Evolutionary conservation across 2,113 vertebrate genomes (phyloP), one percentile per base, ranked within the genome.

Genomic region (Tetraodon nigroviridis): DNA sequence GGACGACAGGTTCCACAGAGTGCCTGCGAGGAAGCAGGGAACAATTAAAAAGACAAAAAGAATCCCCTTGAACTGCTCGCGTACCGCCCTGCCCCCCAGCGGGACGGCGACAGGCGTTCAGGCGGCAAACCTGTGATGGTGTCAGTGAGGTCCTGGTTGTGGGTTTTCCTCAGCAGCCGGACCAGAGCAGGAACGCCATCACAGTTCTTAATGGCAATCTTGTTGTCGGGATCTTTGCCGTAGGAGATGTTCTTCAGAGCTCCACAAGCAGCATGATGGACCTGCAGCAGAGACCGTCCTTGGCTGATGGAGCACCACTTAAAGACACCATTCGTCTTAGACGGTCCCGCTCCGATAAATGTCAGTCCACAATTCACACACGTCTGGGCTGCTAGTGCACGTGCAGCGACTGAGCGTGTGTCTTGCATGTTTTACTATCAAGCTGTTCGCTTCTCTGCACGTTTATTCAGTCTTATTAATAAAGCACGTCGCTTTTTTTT

Each of bases 211-310:
- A 99, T 95, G 64, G 97, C 95, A 0, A 97, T 92, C 89, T 99
- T 99, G 81, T 98, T 98, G 67, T 99, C 96, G 32, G 85, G 76
- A 81, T 98, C 95, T 60, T 89, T 92, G 57, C 97, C 95, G 0
- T 90, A 99, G 2, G 96, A 98, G 79, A 99, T 95, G 81, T 98
- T 99, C 87, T 97, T 98, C 17, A 99, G 90, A 0, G 97, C 97
- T 1, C 96, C 96, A 0, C 95, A 97, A n/a, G 95, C 96, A 0
- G 93, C 91, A 0, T 93, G 91, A 82, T 96, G 94, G 51, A 88
- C 86, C 86, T 88, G 8, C 2, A 54, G 52, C 41, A 72, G 6
- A 47, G 52, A 42, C 0, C 40, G 19, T 6, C 12, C 42, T 60
- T 17, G 69, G 40, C 15, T 1, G 17, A 55, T 13, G 21, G 18